Conservation (phyloP, 2,113 vertebrate species). For the Nibea coibor region DNA sequence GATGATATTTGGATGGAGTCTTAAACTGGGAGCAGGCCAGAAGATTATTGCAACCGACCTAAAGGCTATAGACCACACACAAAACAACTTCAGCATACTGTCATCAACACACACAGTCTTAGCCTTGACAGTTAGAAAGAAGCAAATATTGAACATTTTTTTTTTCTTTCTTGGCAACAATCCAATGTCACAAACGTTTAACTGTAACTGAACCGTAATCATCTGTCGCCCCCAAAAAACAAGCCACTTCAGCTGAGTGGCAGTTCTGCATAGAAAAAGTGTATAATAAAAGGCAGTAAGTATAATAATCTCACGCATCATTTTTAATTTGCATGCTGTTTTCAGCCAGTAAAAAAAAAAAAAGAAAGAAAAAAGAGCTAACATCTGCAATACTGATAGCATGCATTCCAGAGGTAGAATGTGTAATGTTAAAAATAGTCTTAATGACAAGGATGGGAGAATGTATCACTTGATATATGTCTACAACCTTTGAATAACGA, state of each 20-base stretch:
- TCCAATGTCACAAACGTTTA: not conserved
- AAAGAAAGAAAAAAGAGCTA: not conserved
- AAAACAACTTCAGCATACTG: not conserved
- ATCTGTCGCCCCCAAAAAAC: not conserved
- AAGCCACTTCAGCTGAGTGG: not conserved
- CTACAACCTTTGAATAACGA: not conserved
- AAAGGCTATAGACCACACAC: not conserved
- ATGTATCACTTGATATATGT: not conserved
- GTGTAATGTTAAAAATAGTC: not conserved
- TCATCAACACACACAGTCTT: not conserved
- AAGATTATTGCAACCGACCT: not conserved
- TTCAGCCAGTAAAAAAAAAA: not conserved
- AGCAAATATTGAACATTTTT: not conserved
- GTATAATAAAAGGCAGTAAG: not conserved
- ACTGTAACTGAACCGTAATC: not conserved
- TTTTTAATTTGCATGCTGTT: not conserved
- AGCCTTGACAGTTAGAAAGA: not conserved
- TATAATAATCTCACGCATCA: not conserved
- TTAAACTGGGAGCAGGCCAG: conserved; percentile 6
- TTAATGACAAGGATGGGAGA: not conserved
- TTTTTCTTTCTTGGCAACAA: not conserved
- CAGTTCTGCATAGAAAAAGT: not conserved
- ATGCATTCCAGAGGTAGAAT: not conserved
- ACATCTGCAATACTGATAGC: not conserved
- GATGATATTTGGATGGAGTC: conserved; percentile 37